These are phyloP conservation scores for Ammodytes dubius DNA, from an alignment of 2,113 vertebrate genomes.

Conservation along the genomic window DNA sequence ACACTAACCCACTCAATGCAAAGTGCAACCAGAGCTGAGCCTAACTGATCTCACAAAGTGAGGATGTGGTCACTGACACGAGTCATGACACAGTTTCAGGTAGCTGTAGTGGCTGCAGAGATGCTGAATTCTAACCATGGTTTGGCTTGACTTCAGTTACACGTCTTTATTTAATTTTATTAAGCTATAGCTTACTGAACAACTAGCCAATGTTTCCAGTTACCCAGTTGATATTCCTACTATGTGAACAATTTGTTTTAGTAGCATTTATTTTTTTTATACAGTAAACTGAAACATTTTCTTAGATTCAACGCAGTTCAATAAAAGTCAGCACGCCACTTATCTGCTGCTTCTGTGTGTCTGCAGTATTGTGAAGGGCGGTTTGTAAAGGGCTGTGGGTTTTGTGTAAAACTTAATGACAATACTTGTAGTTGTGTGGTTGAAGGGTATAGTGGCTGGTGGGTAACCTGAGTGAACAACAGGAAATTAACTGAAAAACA, in stretches of 20 bases:
- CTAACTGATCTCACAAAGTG: background rate
- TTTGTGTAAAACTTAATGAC: background rate
- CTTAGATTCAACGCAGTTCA: background rate
- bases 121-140: background rate
- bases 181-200: background rate
- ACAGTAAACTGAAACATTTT: background rate
- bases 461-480: slow-evolving; percentile 23
- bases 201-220: background rate
- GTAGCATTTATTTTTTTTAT: background rate
- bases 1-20: background rate
- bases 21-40: background rate
- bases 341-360: background rate
- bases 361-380: background rate
- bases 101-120: slow-evolving; percentile 3
- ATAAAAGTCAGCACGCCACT: background rate
- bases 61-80: background rate
- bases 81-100: background rate
- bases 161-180: background rate
- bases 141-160: background rate
- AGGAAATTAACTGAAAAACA: slow-evolving; percentile 33
- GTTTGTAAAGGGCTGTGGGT: slow-evolving; percentile 1
- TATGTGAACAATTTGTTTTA: background rate
- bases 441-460: background rate
- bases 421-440: too few relatives aligned
- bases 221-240: background rate